phyloP scores from a whole-genome alignment of 1,140 invertebrate genomes.

The Brachionus koreanus region DNA sequence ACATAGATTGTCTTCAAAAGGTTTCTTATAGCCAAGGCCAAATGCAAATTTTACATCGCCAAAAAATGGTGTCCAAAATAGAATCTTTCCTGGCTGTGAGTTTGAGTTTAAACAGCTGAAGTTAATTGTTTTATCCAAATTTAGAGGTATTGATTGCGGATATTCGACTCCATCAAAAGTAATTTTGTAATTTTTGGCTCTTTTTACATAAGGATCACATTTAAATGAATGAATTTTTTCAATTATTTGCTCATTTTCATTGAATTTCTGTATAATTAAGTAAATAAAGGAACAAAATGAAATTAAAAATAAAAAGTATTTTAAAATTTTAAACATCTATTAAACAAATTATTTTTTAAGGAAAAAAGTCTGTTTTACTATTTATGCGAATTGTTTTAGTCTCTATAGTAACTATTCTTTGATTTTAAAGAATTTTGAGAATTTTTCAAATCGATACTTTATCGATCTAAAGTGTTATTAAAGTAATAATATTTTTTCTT shows the following conservation, averaged over 20 bases:
- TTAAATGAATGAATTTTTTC: not conserved
- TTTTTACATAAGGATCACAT: not conserved
- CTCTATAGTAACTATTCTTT: too few relatives aligned
- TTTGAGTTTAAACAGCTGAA: constrained; percentile 7
- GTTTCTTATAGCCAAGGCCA: not conserved
- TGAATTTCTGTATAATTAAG: too few relatives aligned
- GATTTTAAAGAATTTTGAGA: too few relatives aligned
- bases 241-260: not conserved
- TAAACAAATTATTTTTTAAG: too few relatives aligned
- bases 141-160: not conserved
- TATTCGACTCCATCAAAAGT: not conserved
- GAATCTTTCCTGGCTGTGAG: not conserved
- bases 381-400: too few relatives aligned
- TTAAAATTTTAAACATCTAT: too few relatives aligned
- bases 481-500: too few relatives aligned
- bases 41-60: constrained; percentile 12
- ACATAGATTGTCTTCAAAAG: constrained; percentile 6
- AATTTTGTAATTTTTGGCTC: not conserved
- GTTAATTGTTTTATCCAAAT: constrained; percentile 12
- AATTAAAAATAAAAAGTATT: too few relatives aligned
- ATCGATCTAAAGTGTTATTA: too few relatives aligned
- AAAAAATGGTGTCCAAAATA: constrained; percentile 31
- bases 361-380: too few relatives aligned
- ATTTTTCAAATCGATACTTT: too few relatives aligned
- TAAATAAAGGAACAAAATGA: too few relatives aligned